These are phyloP conservation scores for Eutolmus rufibarbis DNA, from an alignment of 2,888 invertebrate species.

Conservation along the genomic window DNA sequence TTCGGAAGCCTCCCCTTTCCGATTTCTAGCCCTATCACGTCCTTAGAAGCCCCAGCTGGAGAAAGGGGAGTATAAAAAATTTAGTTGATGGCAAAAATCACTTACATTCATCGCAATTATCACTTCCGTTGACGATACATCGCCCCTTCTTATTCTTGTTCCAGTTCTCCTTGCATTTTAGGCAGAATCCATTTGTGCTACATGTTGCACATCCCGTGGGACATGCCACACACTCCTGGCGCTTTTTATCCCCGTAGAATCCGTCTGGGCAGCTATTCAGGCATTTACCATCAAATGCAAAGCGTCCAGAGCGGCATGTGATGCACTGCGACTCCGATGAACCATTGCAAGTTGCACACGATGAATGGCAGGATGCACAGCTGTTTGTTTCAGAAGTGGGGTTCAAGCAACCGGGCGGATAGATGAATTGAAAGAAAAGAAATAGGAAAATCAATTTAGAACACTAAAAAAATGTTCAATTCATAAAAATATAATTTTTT, in stretches of 20 bases:
- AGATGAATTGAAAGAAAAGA: background rate
- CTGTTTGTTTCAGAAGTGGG: constrained; percentile 58
- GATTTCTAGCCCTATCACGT: background rate
- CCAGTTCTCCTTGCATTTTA: constrained; percentile 78
- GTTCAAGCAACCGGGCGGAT: background rate
- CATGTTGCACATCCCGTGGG: constrained; percentile 81
- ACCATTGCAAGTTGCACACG: constrained; percentile 83
- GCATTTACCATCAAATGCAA: constrained; percentile 76
- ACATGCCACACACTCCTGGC: constrained; percentile 80
- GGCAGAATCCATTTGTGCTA: constrained; percentile 74
- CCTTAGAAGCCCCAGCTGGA: background rate
- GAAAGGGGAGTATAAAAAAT: constrained; percentile 33
- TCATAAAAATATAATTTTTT: too few relatives aligned
- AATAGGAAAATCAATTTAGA: background rate
- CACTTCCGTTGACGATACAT: constrained; percentile 75
- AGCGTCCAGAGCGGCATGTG: constrained; percentile 77
- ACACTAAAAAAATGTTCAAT: too few relatives aligned
- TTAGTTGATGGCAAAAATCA: constrained; percentile 53
- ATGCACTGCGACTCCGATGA: constrained; percentile 81
- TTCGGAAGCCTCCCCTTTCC: background rate
- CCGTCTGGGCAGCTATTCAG: constrained; percentile 75
- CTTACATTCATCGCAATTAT: constrained; percentile 73
- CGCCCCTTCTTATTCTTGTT: constrained; percentile 77
- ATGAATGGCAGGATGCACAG: constrained; percentile 79
- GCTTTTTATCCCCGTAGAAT: constrained; percentile 78